These are phyloP conservation scores for Oikopleura vanhoeffeni DNA, from an alignment of 23 tunicate species.

Conservation along the genomic window DNA sequence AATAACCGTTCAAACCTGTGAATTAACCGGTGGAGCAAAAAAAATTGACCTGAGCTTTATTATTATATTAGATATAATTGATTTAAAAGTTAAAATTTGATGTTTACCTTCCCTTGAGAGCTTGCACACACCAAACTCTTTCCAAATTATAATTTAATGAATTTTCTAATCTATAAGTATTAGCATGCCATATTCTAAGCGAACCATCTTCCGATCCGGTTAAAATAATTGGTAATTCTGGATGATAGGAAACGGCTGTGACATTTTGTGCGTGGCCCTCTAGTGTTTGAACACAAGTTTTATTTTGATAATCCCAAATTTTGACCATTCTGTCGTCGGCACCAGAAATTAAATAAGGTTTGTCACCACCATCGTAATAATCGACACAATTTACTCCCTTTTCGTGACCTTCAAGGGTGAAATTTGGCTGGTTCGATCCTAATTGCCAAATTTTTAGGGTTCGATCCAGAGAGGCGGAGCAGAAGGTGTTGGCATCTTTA, in stretches of 20 bases:
- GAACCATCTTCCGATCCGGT: slow-evolving; percentile 97
- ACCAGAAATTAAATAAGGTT: slow-evolving; percentile 91
- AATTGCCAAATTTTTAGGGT: slow-evolving; percentile 93
- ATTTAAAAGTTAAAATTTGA: background rate
- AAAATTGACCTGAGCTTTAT: background rate
- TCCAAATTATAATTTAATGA: slow-evolving; percentile 83
- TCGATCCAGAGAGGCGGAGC: slow-evolving; percentile 90
- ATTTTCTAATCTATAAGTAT: slow-evolving; percentile 75
- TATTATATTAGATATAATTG: background rate
- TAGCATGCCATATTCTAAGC: slow-evolving; percentile 82
- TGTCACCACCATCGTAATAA: slow-evolving; percentile 96
- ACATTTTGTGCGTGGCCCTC: slow-evolving; percentile 98
- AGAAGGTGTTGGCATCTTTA: slow-evolving; percentile 92
- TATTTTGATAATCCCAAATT: slow-evolving; percentile 97
- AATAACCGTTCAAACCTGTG: background rate
- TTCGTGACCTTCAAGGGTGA: slow-evolving; percentile 94
- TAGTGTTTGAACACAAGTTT: slow-evolving; percentile 93
- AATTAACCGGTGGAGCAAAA: background rate
- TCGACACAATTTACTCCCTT: slow-evolving; percentile 99
- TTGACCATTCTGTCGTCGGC: slow-evolving; percentile 88
- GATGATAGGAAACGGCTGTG: slow-evolving; percentile 69
- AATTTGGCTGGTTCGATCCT: slow-evolving; percentile 72
- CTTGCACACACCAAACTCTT: slow-evolving; percentile 69
- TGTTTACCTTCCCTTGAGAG: slow-evolving; percentile 44
- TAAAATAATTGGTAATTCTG: slow-evolving; percentile 88